These are phyloP conservation scores for Hololepta plana DNA, from an alignment of 2,888 invertebrate genomes.

Conservation along the genomic window DNA sequence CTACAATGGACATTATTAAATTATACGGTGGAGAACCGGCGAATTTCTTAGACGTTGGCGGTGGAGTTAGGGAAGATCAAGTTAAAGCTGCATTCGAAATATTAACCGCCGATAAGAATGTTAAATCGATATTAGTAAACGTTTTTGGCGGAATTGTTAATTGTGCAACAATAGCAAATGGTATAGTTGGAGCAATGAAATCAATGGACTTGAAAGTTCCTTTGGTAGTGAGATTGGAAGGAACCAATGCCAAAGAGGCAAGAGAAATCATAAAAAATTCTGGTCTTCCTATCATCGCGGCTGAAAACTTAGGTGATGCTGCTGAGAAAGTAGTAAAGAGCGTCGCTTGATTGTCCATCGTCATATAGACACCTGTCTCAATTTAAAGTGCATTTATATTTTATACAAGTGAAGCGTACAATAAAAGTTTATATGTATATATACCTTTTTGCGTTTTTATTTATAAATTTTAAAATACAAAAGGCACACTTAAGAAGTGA, in stretches of 20 bases:
- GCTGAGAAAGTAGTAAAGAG: slow-evolving; percentile 66
- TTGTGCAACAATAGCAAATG: slow-evolving; percentile 91
- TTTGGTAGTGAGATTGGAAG: slow-evolving; percentile 86
- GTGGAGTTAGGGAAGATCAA: slow-evolving; percentile 86
- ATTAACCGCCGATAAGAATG: slow-evolving; percentile 69
- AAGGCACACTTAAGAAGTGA: no score
- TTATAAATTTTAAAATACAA: no score
- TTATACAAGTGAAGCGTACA: no score
- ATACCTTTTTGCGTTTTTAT: no score
- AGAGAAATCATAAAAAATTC: slow-evolving; percentile 67
- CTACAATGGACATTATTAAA: slow-evolving; percentile 98
- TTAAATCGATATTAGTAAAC: slow-evolving; percentile 91
- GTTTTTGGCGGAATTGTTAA: slow-evolving; percentile 99
- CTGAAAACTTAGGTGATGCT: slow-evolving; percentile 80
- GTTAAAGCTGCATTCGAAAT: slow-evolving; percentile 86
- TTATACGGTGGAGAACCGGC: slow-evolving; percentile 92
- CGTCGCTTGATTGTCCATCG: slow-evolving; percentile 12
- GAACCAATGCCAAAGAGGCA: slow-evolving; percentile 79
- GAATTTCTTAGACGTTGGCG: slow-evolving; percentile 96
- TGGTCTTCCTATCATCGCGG: slow-evolving; percentile 65
- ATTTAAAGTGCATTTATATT: no score
- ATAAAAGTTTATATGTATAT: no score
- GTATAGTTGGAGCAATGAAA: slow-evolving; percentile 78
- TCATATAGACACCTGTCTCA: no score
- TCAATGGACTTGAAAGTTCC: slow-evolving; percentile 67